Base-by-base conservation (phyloP, 2,888 invertebrate genomes). In the Diploptera punctata region DNA sequence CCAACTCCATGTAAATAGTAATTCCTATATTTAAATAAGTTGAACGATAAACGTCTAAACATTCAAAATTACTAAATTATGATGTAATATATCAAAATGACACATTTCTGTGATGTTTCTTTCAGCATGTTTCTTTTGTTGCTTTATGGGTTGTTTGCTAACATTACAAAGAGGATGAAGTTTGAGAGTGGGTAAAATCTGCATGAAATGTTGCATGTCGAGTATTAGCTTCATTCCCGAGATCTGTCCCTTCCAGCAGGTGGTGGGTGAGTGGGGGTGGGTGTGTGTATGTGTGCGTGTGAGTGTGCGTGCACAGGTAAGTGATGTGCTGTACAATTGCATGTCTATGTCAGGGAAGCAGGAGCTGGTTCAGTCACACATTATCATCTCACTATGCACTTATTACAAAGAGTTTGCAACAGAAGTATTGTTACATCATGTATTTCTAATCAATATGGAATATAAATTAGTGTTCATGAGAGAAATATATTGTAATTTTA, bases 171-270 rank as follows among this genome's bases (percentile, higher is more conserved):
- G n/a, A n/a, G n/a, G n/a, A n/a, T n/a, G n/a, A n/a, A n/a, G n/a
- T n/a, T n/a, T n/a, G n/a, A n/a, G n/a, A n/a, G n/a, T n/a, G 5
- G 38, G 38, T 38, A 38, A 9, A 38, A 38, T 38, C 13, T 52
- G 52, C 52, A 52, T 52, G 52, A 1, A 19, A 62, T 43, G 33
- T 65, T 44, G 65, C 65, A 33, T 65, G 44, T 18, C n/a, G n/a
- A 65, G 65, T 44, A 47, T 33, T 65, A 33, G 65, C 29, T 65
- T 65, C 10, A 10, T 65, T 65, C 65, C 47, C 65, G 44, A 65
- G 24, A 31, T 44, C 16, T 44, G 24, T 19, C 26, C 43, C n/a
- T 44, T 43, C 21, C 19, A 43, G 65, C 29, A 65, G 65, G 65
- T 65, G 65, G 65, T 65, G 65, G 65, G 65, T 44, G 43, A 24